These are phyloP conservation scores for Mormyrus proboscirostris DNA, from an alignment of 2,797 vertebrate genomes.

Conservation along the genomic window DNA sequence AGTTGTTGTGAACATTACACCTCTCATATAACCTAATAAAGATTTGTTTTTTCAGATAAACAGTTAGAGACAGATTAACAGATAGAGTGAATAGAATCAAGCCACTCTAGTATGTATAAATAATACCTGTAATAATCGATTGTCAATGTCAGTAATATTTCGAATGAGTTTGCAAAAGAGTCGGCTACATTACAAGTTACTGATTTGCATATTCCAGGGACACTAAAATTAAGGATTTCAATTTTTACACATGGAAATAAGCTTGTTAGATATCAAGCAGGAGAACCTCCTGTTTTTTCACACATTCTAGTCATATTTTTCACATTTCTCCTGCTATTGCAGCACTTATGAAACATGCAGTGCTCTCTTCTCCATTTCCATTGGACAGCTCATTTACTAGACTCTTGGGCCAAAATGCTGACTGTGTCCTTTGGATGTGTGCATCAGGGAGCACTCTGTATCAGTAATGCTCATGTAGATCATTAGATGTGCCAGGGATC, in stretches of 20 bases:
- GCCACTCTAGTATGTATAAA: neutral
- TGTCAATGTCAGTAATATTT: neutral
- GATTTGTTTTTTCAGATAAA: neutral
- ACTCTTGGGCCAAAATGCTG: constrained; percentile 68
- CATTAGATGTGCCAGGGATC: constrained; percentile 63
- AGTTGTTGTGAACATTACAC: neutral
- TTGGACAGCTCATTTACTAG: constrained; percentile 80
- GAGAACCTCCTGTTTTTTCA: constrained; percentile 51
- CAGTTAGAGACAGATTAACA: neutral
- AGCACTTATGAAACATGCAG: constrained; percentile 64
- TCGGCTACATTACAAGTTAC: neutral
- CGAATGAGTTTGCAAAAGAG: neutral
- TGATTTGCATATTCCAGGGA: neutral
- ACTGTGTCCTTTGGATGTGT: constrained; percentile 62
- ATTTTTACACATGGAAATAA: neutral
- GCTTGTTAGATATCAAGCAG: neutral
- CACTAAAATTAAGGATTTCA: neutral
- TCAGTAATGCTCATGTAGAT: constrained; percentile 67
- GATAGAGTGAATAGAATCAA: neutral
- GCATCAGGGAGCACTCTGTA: constrained; percentile 54
- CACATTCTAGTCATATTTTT: constrained; percentile 25
- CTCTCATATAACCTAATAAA: neutral
- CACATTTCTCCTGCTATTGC: constrained; percentile 62
- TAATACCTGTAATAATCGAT: neutral
- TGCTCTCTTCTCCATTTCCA: constrained; percentile 72